Percentiles rank a stretch among this genome's conserved stretches.
phyloP scores from a whole-genome alignment of 2,113 vertebrate genomes.

The Hypomesus transpacificus region DNA sequence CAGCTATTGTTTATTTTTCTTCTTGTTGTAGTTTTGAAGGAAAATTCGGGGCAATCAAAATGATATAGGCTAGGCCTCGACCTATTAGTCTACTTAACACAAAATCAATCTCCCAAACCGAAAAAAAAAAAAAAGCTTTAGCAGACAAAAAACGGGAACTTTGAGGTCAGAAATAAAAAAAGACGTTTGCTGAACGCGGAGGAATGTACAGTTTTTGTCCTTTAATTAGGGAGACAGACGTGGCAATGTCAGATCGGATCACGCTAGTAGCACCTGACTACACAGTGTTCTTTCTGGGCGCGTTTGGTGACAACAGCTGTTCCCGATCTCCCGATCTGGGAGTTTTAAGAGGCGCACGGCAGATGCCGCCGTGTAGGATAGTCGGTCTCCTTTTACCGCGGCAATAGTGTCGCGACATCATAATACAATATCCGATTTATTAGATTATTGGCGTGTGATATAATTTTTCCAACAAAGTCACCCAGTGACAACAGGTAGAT shows the following conservation, averaged over 20 bases:
- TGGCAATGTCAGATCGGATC: slow-evolving; percentile 50
- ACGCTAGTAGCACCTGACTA: slow-evolving; percentile 41
- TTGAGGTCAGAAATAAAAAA: neutral
- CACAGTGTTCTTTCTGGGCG: slow-evolving; percentile 45
- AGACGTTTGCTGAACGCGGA: neutral
- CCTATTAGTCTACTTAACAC: no score
- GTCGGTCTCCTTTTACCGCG: slow-evolving; percentile 1
- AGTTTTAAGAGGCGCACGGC: slow-evolving; percentile 28
- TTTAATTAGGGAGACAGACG: slow-evolving; percentile 26
- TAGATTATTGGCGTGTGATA: slow-evolving; percentile 15
- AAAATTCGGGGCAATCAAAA: no score
- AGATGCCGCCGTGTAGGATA: slow-evolving; percentile 23
- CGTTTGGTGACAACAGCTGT: slow-evolving; percentile 53
- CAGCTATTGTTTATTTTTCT: no score
- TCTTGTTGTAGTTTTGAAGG: no score
- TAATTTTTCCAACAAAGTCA: slow-evolving; percentile 7
- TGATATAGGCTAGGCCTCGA: no score
- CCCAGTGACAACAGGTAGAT: neutral
- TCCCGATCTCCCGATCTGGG: slow-evolving; percentile 43
- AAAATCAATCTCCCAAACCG: no score
- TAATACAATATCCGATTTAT: neutral
- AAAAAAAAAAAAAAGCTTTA: no score
- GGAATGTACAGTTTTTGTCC: slow-evolving; percentile 18
- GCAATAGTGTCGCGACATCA: neutral
- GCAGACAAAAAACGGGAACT: neutral